Percentiles rank a stretch among this genome's conserved stretches.
Evolutionary conservation across 2,113 vertebrate genomes (phyloP).

Genomic region (Boleophthalmus pectinirostris): DNA sequence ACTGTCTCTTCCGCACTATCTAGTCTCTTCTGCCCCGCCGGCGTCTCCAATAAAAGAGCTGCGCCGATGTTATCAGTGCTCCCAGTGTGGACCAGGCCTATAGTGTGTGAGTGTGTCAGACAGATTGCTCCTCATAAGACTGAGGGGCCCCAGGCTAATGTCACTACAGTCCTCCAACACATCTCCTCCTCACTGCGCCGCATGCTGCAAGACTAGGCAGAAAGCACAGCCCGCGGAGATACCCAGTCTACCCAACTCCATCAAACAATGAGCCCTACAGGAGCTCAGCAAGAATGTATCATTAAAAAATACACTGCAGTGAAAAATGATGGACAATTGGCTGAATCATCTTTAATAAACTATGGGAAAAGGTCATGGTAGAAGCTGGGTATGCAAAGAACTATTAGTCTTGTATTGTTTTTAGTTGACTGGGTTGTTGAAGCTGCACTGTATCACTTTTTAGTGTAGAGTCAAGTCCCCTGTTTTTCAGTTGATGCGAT

Average conservation of each 20-base stretch:
- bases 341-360: slow-evolving; percentile 49
- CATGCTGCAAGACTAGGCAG: slow-evolving; percentile 39
- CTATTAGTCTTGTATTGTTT: background rate
- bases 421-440: too few relatives aligned
- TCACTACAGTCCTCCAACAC: slow-evolving; percentile 68
- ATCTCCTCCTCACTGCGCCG: slow-evolving; percentile 59
- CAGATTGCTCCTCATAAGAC: slow-evolving; percentile 70
- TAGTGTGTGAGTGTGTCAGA: slow-evolving; percentile 47
- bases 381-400: background rate
- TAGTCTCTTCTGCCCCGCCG: slow-evolving; percentile 44
- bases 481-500: too few relatives aligned
- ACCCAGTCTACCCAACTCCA: slow-evolving; percentile 43
- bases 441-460: too few relatives aligned
- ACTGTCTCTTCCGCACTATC: slow-evolving; percentile 25
- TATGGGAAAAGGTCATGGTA: slow-evolving; percentile 29
- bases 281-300: slow-evolving; percentile 35
- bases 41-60: slow-evolving; percentile 61
- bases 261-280: slow-evolving; percentile 30
- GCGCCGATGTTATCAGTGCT: slow-evolving; percentile 59
- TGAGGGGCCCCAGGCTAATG: slow-evolving; percentile 61
- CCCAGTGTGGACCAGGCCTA: slow-evolving; percentile 33
- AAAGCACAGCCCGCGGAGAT: slow-evolving; percentile 43
- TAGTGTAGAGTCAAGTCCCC: too few relatives aligned
- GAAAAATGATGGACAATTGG: slow-evolving; percentile 50
- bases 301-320: slow-evolving; percentile 22